phyloP scores from a whole-genome alignment of 2,888 invertebrate genomes.

The Sialis fuliginosa region DNA sequence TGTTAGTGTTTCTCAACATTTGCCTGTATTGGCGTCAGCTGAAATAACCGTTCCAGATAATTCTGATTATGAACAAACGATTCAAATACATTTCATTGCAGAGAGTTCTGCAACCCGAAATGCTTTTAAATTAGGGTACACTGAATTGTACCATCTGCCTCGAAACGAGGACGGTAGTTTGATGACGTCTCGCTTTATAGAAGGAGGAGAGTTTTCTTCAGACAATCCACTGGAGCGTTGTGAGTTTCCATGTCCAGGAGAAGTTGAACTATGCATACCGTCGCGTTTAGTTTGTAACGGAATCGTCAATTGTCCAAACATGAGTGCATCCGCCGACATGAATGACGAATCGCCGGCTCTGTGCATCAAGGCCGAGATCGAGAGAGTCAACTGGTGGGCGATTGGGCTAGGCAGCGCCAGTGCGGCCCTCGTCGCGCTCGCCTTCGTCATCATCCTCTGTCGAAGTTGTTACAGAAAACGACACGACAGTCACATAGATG shows the following conservation, averaged over 20 bases:
- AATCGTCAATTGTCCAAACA: conserved; percentile 69
- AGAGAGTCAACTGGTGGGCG: conserved; percentile 4
- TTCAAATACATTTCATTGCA: conserved; percentile 34
- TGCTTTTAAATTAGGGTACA: conserved; percentile 80
- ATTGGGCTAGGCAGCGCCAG: conserved; percentile 3
- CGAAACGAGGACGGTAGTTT: conserved; percentile 65
- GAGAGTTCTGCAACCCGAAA: conserved; percentile 57
- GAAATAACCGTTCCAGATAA: conserved; percentile 46
- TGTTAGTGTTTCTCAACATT: conserved; percentile 58
- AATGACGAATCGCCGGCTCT: conserved; percentile 61
- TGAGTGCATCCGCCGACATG: conserved; percentile 31
- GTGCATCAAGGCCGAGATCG: conserved; percentile 25
- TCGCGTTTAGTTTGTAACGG: conserved; percentile 73
- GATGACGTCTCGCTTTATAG: conserved; percentile 59
- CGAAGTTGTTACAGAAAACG: conserved; percentile 4
- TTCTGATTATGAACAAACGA: conserved; percentile 42
- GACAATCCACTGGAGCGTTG: conserved; percentile 39
- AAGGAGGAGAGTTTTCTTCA: conserved; percentile 27
- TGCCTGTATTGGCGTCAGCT: conserved; percentile 63
- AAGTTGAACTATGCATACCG: conserved; percentile 68
- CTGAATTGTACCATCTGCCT: conserved; percentile 71
- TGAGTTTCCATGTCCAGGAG: conserved; percentile 77
- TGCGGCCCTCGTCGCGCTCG: conserved; percentile 1
- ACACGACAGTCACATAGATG: conserved; percentile 4
- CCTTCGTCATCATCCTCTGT: conserved; percentile 1